Base-by-base conservation (phyloP, 2,888 invertebrate species). In the Myopa tessellatipennis region DNA sequence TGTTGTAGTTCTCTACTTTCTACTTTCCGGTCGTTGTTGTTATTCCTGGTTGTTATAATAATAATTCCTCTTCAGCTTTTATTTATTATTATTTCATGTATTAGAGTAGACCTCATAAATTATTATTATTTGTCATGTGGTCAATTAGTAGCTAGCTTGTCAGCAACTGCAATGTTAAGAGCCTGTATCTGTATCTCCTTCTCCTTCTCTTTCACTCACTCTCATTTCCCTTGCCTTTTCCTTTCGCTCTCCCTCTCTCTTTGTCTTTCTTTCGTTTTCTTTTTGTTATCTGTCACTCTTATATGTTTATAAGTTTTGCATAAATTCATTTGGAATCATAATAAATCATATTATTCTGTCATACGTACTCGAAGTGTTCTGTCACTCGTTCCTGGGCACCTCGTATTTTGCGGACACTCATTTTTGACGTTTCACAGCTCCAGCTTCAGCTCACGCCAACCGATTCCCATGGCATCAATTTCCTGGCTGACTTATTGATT, bases 401-500 rank as follows among this genome's bases (percentile, higher is more conserved):
- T n/a, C 18, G 18, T n/a, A 58, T 58, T n/a, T 58, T 58, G 16
- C 14, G 18, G 58, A 14, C 58, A 58, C 18, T 58, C 14, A 58
- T 58, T 58, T 16, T 14, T 58, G 58, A 14, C 58, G 16, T 58
- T 58, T 58, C 8, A 58, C 12, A 58, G 1, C 58, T 14, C 5
- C 58, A 14, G 16, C 58, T n/a, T n/a, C 14, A 58, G 58, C 58
- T 61, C 26, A 26, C 4, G 34, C 26, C 61, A 10, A 50, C 3
- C 50, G 60, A 73, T 61, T 73, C 61, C 61, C 61, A 73, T 38
- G 36, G 18, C 67, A 40, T 67, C 68, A 74, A 74, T 67, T 74
- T 74, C 67, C 36, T 50, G 50, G 26, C 74, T 52, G 58, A 68
- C 67, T 67, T 74, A 74, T 74, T 74, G 74, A 74, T 74, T 67